Base-by-base conservation (phyloP, 2,797 vertebrate genomes). In the Loriculus beryllinus region DNA sequence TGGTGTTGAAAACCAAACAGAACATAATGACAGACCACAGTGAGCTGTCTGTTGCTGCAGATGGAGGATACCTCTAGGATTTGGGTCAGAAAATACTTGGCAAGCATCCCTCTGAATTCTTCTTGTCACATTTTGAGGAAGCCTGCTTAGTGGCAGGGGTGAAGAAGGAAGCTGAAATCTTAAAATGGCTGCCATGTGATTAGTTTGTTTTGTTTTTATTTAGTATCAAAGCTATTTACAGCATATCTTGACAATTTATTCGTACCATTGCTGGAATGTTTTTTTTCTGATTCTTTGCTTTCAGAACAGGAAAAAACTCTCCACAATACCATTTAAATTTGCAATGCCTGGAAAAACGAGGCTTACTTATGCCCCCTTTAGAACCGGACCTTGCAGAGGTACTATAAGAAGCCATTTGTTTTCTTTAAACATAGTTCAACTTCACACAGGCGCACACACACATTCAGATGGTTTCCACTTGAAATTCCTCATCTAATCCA, bases 401-500 rank as follows among this genome's bases (percentile, higher is more conserved):
- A 29, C 14, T 37, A 3, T 74, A 87, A 94, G 94, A 92, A 96
- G 92, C 88, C 96, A 90, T 91, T 97, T 94, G 91, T 95, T 96
- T 92, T 80, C 94, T 96, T 94, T 91, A 90, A 93, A 78, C 76
- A 68, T n/a, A 67, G 85, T 63, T 92, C 94, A n/a, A 3, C 83
- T 35, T 96, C 9, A 18, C 43, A 25, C 47, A 79, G 91, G 31
- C 8, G 0, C 6, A 3, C 47, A 72, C 67, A 67, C 60, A 26
- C 37, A 72, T 83, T 96, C 86, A 70, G 67, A 93, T 65, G 86
- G 78, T 39, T 95, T 82, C 95, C 96, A 94, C 96, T 97, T 95
- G 95, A 96, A 97, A 97, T 95, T 95, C 95, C 86, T 97, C 94
- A 28, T 89, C 90, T 90, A 91, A 94, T 81, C 68, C 92, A 95